Conservation (phyloP, 2,797 vertebrate genomes). For the Mormyrops boulengeri region DNA sequence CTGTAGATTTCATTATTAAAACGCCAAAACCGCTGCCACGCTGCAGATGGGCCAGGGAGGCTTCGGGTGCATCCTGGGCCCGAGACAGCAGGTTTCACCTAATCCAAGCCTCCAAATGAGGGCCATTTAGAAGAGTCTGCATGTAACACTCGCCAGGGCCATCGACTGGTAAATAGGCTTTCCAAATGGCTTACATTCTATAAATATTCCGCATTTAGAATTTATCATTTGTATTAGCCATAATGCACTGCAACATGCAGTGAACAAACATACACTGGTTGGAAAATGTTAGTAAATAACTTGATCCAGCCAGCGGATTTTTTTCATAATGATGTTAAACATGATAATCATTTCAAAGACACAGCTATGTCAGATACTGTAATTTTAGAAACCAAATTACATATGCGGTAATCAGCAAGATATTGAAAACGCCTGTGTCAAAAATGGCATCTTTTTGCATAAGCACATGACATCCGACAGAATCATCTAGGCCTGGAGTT, state of each 20-base stretch:
- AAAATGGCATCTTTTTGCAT: neutral
- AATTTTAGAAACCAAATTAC: neutral
- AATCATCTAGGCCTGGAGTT: neutral
- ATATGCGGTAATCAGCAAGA: neutral
- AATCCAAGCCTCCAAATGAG: neutral
- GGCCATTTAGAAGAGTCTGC: neutral
- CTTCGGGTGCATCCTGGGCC: neutral
- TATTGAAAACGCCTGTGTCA: neutral
- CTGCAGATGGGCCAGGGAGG: neutral
- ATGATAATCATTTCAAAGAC: neutral
- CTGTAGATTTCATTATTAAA: neutral
- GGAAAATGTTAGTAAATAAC: neutral
- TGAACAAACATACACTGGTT: neutral
- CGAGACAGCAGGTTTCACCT: neutral
- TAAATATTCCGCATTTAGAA: neutral
- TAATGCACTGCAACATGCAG: neutral
- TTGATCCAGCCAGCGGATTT: neutral
- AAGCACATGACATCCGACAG: neutral
- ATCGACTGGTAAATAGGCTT: neutral
- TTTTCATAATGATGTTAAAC: neutral
- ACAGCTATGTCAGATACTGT: neutral
- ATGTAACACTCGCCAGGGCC: neutral
- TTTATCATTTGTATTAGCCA: neutral
- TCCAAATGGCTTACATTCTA: neutral
- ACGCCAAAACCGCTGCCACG: neutral